A percentile compares a stretch with the other conserved stretches of the same genome.
These are phyloP conservation scores for Abscondita cerata DNA, from an alignment of 2,888 invertebrate genomes.

Conservation along the genomic window DNA sequence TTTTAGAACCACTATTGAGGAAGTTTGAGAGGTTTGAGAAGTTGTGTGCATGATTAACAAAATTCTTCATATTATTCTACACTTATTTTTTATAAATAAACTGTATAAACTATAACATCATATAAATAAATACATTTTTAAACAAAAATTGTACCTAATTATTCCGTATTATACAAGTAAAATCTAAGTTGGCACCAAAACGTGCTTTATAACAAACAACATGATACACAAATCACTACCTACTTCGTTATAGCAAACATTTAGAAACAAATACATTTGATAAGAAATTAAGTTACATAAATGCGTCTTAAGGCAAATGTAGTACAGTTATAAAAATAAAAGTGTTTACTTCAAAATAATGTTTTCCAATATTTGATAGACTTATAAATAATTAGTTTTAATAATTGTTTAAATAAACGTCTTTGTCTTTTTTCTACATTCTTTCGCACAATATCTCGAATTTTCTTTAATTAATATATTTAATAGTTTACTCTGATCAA, in stretches of 20 bases:
- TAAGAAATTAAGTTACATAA: background rate
- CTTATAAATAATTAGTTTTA: background rate
- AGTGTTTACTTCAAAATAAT: slow-evolving; percentile 1
- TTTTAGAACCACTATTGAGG: too few species aligned
- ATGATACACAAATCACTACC: slow-evolving; percentile 20
- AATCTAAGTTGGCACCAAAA: slow-evolving; percentile 26
- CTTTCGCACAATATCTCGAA: background rate
- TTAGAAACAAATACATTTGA: background rate
- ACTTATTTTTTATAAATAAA: slow-evolving; percentile 23
- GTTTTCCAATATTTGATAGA: background rate
- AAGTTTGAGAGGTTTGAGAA: too few species aligned
- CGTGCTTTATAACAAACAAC: slow-evolving; percentile 12
- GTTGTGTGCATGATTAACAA: too few species aligned
- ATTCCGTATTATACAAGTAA: slow-evolving; percentile 17
- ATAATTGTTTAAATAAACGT: background rate
- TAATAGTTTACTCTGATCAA: background rate
- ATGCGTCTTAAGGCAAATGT: background rate
- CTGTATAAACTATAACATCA: slow-evolving; percentile 26
- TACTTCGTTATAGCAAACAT: background rate
- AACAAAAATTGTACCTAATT: slow-evolving; percentile 20
- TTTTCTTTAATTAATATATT: background rate
- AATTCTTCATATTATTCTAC: too few species aligned
- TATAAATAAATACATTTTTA: slow-evolving; percentile 24
- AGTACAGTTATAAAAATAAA: background rate
- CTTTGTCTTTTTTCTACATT: slow-evolving; percentile 1